These are phyloP conservation scores for Epinephelus lanceolatus DNA, from an alignment of 2,113 vertebrate species.

Conservation along the genomic window DNA sequence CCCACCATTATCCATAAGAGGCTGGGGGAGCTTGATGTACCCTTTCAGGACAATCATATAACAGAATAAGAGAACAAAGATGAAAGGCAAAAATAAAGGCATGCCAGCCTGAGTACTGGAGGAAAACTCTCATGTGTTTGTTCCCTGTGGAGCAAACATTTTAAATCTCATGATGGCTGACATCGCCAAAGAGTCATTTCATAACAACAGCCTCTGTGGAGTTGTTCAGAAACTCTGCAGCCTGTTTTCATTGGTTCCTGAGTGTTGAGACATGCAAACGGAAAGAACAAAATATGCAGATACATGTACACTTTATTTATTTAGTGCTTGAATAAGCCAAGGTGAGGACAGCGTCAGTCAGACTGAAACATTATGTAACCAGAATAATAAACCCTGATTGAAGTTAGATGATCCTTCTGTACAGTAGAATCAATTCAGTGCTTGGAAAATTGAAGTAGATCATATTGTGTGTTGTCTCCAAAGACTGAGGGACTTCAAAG, in stretches of 20 bases:
- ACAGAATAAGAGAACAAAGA: slow-evolving; percentile 13
- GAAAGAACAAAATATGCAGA: not conserved
- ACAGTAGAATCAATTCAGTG: too few relatives aligned
- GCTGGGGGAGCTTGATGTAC: slow-evolving; percentile 11
- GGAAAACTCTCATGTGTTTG: slow-evolving; percentile 16
- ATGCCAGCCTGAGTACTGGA: not conserved
- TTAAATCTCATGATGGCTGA: slow-evolving; percentile 24
- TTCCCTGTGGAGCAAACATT: slow-evolving; percentile 23
- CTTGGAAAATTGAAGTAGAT: too few relatives aligned
- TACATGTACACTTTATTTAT: not conserved
- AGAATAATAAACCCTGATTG: too few relatives aligned
- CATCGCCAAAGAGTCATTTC: slow-evolving; percentile 14
- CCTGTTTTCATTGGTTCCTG: slow-evolving; percentile 6
- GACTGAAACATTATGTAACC: too few relatives aligned
- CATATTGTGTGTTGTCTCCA: too few relatives aligned
- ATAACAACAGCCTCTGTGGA: slow-evolving; percentile 16
- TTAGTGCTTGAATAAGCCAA: not conserved
- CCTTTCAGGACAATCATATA: slow-evolving; percentile 36
- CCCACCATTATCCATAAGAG: slow-evolving; percentile 36
- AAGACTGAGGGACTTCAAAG: too few relatives aligned
- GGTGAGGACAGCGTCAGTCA: too few relatives aligned
- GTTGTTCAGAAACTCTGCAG: slow-evolving; percentile 13
- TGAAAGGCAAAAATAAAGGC: slow-evolving; percentile 35
- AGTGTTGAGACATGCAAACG: not conserved
- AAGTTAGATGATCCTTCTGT: too few relatives aligned